Percentiles rank a stretch among this genome's conserved stretches.
These are phyloP conservation scores for Channa argus DNA, from an alignment of 2,113 vertebrate species.

Conservation along the genomic window DNA sequence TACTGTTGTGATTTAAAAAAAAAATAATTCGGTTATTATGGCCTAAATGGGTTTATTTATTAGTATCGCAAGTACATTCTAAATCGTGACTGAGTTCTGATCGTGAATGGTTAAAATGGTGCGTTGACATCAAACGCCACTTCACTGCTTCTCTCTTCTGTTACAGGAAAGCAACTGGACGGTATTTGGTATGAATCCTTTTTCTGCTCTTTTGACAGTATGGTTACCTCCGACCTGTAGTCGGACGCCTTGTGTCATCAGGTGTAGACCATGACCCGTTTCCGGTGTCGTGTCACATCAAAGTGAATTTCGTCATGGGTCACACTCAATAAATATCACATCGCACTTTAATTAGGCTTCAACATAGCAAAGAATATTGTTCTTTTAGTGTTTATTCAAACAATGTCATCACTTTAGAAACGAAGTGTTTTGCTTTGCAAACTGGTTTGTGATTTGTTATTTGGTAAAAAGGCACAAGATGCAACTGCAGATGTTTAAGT, in stretches of 20 bases:
- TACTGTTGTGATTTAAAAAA: too few relatives aligned
- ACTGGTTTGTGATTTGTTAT: background rate
- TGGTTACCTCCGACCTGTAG: background rate
- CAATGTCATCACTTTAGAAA: background rate
- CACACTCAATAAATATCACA: background rate
- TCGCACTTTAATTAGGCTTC: background rate
- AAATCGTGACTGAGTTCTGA: too few relatives aligned
- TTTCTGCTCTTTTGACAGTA: constrained; percentile 10
- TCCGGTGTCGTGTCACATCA: background rate
- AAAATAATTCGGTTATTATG: too few relatives aligned
- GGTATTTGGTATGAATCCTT: constrained; percentile 92
- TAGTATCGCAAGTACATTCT: too few relatives aligned
- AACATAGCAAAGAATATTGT: background rate
- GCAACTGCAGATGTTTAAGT: background rate
- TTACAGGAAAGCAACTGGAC: constrained; percentile 96
- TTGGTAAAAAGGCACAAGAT: background rate
- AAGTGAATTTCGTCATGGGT: too few relatives aligned
- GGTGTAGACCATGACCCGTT: constrained; percentile 10
- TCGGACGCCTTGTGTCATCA: constrained; percentile 2
- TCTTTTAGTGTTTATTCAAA: background rate
- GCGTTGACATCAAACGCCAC: background rate
- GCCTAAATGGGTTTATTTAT: too few relatives aligned
- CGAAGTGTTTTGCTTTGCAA: background rate
- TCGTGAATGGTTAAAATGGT: too few relatives aligned
- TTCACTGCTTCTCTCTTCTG: constrained; percentile 33